Evolutionary conservation across 2,888 invertebrate species (phyloP).

Genomic region (Ellobium chinense): DNA sequence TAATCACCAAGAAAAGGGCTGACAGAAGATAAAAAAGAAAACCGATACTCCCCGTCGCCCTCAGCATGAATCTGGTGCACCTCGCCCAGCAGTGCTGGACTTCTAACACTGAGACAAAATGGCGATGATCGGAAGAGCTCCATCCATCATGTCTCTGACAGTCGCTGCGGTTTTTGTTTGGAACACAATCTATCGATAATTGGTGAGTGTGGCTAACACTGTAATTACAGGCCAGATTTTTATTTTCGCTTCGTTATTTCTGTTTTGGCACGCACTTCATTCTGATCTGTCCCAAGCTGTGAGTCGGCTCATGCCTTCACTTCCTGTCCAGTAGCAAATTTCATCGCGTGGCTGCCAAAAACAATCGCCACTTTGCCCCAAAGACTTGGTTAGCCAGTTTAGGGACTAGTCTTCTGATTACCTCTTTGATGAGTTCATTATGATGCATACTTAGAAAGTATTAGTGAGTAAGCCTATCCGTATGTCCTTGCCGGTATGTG

Average conservation of each 20-base stretch:
- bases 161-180: slow-evolving; percentile 29
- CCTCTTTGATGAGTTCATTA: too few species aligned
- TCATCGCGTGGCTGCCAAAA: too few species aligned
- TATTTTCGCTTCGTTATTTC: too few species aligned
- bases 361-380: too few species aligned
- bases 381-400: too few species aligned
- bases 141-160: slow-evolving; percentile 28
- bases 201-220: slow-evolving; percentile 8
- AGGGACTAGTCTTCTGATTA: too few species aligned
- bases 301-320: too few species aligned
- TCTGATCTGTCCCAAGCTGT: background rate
- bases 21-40: background rate
- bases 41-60: slow-evolving; percentile 22
- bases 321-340: too few species aligned
- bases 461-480: too few species aligned
- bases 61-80: slow-evolving; percentile 20
- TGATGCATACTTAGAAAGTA: too few species aligned
- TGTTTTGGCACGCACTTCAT: slow-evolving; percentile 6
- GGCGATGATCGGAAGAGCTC: slow-evolving; percentile 31
- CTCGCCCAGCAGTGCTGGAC: background rate
- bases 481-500: too few species aligned
- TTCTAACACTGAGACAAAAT: slow-evolving; percentile 19
- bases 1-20: background rate
- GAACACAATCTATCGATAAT: slow-evolving; percentile 22
- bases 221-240: slow-evolving; percentile 32